Evolutionary conservation across 2,888 invertebrate genomes (phyloP).

Genomic region (Girardia tigrina): DNA sequence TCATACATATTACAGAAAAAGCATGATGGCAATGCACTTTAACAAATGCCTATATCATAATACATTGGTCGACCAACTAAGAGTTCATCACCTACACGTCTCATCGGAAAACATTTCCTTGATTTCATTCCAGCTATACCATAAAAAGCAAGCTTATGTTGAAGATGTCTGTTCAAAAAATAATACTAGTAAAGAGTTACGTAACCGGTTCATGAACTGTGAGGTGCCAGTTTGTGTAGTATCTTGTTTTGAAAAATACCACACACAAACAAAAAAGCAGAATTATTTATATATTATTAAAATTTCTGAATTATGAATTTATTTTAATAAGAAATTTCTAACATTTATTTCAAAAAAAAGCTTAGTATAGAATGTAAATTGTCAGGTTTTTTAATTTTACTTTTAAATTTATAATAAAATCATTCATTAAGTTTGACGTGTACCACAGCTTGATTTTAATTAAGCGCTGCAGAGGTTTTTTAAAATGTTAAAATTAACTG

Average conservation of each 20-base stretch:
- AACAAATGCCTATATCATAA: neutral
- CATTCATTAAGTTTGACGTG: neutral
- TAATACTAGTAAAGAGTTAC: neutral
- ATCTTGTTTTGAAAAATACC: neutral
- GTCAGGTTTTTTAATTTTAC: neutral
- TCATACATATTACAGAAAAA: conserved; percentile 3
- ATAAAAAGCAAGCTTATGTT: neutral
- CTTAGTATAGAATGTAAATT: neutral
- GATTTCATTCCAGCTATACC: neutral
- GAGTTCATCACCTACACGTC: neutral
- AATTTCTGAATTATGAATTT: neutral
- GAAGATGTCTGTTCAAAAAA: neutral
- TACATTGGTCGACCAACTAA: neutral
- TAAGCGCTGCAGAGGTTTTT: neutral
- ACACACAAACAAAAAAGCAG: neutral
- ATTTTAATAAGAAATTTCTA: neutral
- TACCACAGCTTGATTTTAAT: neutral
- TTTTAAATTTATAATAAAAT: neutral
- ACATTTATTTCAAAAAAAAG: neutral
- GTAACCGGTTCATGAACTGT: neutral
- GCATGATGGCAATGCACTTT: neutral
- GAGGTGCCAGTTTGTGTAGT: neutral
- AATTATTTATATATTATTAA: neutral
- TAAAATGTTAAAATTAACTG: too few species aligned
- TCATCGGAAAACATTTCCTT: neutral